phyloP scores from a whole-genome alignment of 2,888 invertebrate species.

The Corbicula japonica region DNA sequence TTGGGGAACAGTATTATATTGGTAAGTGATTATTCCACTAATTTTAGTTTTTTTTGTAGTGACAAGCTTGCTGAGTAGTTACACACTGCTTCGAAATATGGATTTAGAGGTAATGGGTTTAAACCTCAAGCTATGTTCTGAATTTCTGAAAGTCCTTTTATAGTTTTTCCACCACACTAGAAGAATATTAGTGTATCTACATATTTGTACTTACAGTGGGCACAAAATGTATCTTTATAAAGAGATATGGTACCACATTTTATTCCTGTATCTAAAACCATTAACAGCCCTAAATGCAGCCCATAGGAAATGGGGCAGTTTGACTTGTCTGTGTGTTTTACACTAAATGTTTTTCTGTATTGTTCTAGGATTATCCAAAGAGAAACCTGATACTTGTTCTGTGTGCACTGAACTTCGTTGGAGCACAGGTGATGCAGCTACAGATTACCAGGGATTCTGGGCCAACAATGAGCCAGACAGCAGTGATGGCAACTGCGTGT shows the following conservation, averaged over 20 bases:
- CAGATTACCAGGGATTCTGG: slow-evolving; percentile 52
- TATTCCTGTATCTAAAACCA: no score
- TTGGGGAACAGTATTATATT: slow-evolving; percentile 14
- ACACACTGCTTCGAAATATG: background rate
- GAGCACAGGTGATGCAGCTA: slow-evolving; percentile 24
- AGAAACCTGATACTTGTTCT: no score
- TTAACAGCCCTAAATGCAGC: no score
- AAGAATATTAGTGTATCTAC: background rate
- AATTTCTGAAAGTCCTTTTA: background rate
- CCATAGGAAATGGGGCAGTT: no score
- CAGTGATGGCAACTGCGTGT: slow-evolving; percentile 39
- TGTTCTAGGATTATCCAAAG: no score
- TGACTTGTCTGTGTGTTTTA: no score
- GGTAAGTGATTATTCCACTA: slow-evolving; percentile 20
- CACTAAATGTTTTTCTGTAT: no score
- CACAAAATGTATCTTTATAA: no score
- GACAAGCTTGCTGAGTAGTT: no score
- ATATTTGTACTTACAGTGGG: no score
- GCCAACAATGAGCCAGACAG: slow-evolving; percentile 46
- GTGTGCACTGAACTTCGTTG: no score
- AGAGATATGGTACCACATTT: slow-evolving; percentile 31
- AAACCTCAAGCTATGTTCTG: background rate
- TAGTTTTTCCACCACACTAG: background rate
- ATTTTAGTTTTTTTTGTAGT: no score
- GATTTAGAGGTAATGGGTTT: background rate